Evolutionary conservation across 2,113 vertebrate species (phyloP).

Genomic region (Gavia stellata): DNA sequence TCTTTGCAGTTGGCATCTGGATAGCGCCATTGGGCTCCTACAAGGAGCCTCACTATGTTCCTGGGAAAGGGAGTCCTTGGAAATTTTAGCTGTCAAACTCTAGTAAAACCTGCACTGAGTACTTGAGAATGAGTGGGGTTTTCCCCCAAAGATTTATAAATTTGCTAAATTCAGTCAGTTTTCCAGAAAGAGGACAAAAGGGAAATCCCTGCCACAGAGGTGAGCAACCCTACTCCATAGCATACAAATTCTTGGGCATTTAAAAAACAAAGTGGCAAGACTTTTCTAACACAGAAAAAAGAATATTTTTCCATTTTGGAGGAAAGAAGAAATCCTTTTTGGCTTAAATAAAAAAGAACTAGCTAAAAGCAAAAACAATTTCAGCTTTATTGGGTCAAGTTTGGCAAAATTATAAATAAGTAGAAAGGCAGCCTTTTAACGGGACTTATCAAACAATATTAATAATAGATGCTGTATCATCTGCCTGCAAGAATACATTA

Average conservation of each 20-base stretch:
- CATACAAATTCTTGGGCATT: background rate
- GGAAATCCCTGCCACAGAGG: background rate
- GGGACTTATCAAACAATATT: background rate
- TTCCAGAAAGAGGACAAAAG: background rate
- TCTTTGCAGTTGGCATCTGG: background rate
- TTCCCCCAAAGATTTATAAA: background rate
- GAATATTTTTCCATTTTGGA: background rate
- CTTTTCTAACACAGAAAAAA: background rate
- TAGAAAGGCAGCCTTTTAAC: background rate
- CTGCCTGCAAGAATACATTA: background rate
- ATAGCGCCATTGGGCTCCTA: background rate
- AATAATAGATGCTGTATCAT: background rate
- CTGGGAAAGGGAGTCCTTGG: background rate
- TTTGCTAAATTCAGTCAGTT: background rate
- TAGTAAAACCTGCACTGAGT: background rate
- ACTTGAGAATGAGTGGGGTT: background rate
- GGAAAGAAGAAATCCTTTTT: background rate
- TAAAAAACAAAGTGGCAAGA: background rate
- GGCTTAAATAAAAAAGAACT: background rate
- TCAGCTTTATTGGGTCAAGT: background rate
- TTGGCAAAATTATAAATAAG: background rate
- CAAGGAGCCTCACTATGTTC: accelerated
- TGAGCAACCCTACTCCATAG: background rate
- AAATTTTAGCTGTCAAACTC: background rate
- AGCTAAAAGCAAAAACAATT: background rate